These are phyloP conservation scores for Neolamprologus caudopunctatus DNA, from an alignment of 2,113 vertebrate genomes.

Conservation along the genomic window DNA sequence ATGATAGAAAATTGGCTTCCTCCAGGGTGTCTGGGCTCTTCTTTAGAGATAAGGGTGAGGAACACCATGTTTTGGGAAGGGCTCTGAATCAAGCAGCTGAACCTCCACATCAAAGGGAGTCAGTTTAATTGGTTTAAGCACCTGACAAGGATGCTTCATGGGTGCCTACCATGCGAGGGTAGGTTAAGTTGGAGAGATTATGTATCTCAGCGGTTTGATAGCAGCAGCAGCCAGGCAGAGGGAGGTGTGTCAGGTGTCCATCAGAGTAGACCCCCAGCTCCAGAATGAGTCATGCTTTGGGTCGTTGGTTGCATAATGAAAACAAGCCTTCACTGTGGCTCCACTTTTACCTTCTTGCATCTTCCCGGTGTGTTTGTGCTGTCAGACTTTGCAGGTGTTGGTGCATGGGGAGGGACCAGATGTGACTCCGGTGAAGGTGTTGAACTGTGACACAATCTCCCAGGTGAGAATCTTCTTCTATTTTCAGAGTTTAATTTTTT, in stretches of 20 bases:
- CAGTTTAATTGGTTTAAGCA: background rate
- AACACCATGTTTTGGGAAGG: background rate
- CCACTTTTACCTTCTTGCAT: background rate
- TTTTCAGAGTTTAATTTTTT: background rate
- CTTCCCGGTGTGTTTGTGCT: background rate
- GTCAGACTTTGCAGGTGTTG: conserved; percentile 87
- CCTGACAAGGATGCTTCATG: background rate
- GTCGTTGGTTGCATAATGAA: background rate
- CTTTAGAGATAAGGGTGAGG: background rate
- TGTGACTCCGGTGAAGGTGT: conserved; percentile 85
- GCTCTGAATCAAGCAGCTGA: background rate
- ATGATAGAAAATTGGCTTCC: background rate
- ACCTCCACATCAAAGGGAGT: background rate
- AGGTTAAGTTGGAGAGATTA: background rate
- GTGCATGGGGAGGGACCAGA: conserved; percentile 88
- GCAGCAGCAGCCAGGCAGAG: background rate
- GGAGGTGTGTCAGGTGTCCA: background rate
- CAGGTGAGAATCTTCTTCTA: conserved; percentile 58
- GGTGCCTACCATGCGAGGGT: background rate
- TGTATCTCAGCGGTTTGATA: background rate
- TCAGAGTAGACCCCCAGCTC: background rate
- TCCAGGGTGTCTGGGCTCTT: background rate
- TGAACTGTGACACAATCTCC: conserved; percentile 94
- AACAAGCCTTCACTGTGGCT: background rate
- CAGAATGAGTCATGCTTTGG: background rate